Evolutionary conservation across 2,113 vertebrate genomes (phyloP), one percentile per base, ranked within the genome.

Genomic region (Pituophis catenifer): DNA sequence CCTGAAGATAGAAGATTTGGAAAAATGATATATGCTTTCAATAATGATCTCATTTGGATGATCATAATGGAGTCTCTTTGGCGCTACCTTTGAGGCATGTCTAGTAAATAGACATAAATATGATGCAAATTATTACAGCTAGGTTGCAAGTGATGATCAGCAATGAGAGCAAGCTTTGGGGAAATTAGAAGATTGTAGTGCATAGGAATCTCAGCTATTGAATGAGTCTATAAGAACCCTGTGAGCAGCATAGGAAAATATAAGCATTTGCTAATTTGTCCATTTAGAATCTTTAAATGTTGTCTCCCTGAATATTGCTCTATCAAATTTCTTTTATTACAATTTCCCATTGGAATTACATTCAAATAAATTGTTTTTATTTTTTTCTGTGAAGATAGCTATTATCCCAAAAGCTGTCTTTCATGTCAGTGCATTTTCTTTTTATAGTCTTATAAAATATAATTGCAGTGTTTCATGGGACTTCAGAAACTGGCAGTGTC

Each of bases 381-480:
- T 12, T 91, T 91, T 21, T 81, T 19, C 29, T 9, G 10, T 8
- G 50, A n/a, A 70, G 33, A 6, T 93, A 89, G 91, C 93, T 96
- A 75, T 65, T 90, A 3, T 33, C 75, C 94, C 93, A 95, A 89
- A 90, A 88, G 90, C 57, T 26, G 70, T 10, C 48, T 87, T 92
- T 92, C 13, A 59, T 90, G n/a, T 90, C 91, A 24, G 0, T 81
- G 52, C 26, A 90, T 55, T 95, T 95, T 75, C 70, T 94, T 89
- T 89, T 70, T 91, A 85, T 62, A 24, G 89, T 62, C 1, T 91
- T 24, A 94, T n/a, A 90, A 96, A 94, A 92, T 38, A 52, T 70
- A 65, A 90, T 75, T 53, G 54, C 44, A 94, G 4, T 29, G 2
- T 33, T 93, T 3, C 58, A 15, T 4, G 81, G 23, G 93, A 4